Evolutionary conservation across 2,888 invertebrate species (phyloP), one percentile per base, ranked within the genome.

Genomic region (Hermaeophaga mercurialis): DNA sequence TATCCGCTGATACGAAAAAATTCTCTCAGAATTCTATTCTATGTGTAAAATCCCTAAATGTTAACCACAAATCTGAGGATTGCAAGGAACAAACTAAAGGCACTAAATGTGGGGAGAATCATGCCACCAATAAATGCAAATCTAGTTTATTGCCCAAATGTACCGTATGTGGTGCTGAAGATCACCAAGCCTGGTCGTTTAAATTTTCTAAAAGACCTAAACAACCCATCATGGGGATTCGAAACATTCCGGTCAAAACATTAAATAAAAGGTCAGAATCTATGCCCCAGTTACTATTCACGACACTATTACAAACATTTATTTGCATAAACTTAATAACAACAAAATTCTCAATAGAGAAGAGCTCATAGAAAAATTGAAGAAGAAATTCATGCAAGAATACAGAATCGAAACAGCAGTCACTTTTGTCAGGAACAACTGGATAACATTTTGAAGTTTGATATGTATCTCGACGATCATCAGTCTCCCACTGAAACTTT

Each of bases 251-350:
- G n/a, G 46, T 54, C 6, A 46, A 46, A 34, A 14, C 36, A n/a
- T 7, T 54, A 17, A 54, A 54, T 31, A 46, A 54, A 34, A 19
- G 5, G 6, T 28, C 39, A 7, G n/a, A n/a, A 44, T 52, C n/a
- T 45, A 60, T 41, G 14, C 44, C 11, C 26, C 45, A 43, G 53
- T 52, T n/a, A 59, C 59, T 8, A 56, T 59, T 3, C 52, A 52
- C 15, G 59, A 59, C 17, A n/a, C 19, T 1, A 59, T 59, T 3
- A 47, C 47, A 3, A 45, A 53, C 31, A 47, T 17, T 1, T 59
- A 52, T 18, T 28, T 59, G n/a, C 11, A 11, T 4, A 47, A 59
- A 53, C 36, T 59, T 8, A 52, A 59, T 15, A 56, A 59, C 43
- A 18, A 33, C 1, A 52, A 47, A 36, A 19, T 41, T 18, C 43